Evolutionary conservation across 2,113 vertebrate species (phyloP).

Genomic region (Xerus inauris): DNA sequence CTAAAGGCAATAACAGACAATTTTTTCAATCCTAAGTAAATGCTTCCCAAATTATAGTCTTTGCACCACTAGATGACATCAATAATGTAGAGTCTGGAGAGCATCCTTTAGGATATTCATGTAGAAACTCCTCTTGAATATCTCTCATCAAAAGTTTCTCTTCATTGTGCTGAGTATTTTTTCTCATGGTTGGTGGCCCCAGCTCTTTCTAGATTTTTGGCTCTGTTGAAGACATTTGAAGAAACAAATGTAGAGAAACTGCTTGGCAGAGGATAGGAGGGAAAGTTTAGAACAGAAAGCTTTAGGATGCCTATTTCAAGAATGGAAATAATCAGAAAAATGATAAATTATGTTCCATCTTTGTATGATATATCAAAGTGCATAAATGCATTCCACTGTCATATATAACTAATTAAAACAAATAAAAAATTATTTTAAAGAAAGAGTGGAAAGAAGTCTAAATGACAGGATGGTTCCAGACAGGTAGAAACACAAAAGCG

Average conservation of each 20-base stretch:
- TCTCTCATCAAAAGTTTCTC: neutral
- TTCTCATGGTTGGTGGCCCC: neutral
- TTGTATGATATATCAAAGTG: no score
- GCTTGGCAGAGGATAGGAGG: slow-evolving; percentile 24
- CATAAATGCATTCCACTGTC: no score
- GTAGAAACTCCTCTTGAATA: neutral
- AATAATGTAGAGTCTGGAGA: neutral
- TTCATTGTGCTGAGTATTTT: slow-evolving; percentile 30
- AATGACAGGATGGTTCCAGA: neutral
- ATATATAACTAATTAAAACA: no score
- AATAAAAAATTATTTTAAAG: no score
- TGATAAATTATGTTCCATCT: no score
- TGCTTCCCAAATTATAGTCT: neutral
- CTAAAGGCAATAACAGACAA: neutral
- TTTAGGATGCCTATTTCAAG: neutral
- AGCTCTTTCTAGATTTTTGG: neutral
- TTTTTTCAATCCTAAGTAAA: slow-evolving; percentile 36
- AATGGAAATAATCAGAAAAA: no score
- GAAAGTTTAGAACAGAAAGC: neutral
- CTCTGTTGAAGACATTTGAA: slow-evolving; percentile 30
- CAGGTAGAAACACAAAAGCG: neutral
- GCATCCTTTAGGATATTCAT: neutral
- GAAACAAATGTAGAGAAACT: slow-evolving; percentile 30
- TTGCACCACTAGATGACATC: neutral
- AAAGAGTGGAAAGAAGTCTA: neutral